Evolutionary conservation across 2,888 invertebrate genomes (phyloP), one percentile per base, ranked within the genome.

Genomic region (Synanthedon andrenaeformis): DNA sequence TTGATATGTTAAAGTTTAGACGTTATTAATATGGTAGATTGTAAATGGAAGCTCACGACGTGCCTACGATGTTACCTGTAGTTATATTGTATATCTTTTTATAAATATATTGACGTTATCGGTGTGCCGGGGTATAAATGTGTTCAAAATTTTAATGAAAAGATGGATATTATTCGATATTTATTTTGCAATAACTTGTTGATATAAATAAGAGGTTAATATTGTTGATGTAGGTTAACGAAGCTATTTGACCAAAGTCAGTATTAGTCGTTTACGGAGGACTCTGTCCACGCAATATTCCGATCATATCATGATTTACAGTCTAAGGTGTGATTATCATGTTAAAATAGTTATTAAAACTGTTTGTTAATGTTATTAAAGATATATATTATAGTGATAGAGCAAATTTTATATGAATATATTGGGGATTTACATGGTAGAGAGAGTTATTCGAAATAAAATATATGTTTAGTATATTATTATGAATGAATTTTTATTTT

Each of bases 241-340:
- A 84, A 85, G 87, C 87, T 87, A 85, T 85, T 82, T 84, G 87
- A 87, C 87, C 87, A 87, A 87, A 87, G 87, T 87, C 87, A 87
- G 87, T 87, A 87, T 87, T 87, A 86, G 86, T 82, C 79, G 35
- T 35, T 35, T 35, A 35, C 28, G 28, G 28, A 35, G 28, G 28
- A 35, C 28, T 6, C 73, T 68, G 67, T 69, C 72, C 67, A 75
- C 72, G 78, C 81, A 80, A 79, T 81, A 79, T 79, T 72, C 75
- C 79, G 80, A 76, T 75, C 81, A 76, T 82, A 79, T 80, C 81
- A 76, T 74, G 65, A 69, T 70, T 67, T 66, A 68, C 65, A 70
- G 76, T 74, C 66, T 73, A 72, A 74, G 72, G 73, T 80, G 75
- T 76, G 66, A 73, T 72, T 72, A 69, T 12, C 71, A 79, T 74